Evolutionary conservation across 2,797 vertebrate genomes (phyloP).

Genomic region (Ctenosaura bakeri): DNA sequence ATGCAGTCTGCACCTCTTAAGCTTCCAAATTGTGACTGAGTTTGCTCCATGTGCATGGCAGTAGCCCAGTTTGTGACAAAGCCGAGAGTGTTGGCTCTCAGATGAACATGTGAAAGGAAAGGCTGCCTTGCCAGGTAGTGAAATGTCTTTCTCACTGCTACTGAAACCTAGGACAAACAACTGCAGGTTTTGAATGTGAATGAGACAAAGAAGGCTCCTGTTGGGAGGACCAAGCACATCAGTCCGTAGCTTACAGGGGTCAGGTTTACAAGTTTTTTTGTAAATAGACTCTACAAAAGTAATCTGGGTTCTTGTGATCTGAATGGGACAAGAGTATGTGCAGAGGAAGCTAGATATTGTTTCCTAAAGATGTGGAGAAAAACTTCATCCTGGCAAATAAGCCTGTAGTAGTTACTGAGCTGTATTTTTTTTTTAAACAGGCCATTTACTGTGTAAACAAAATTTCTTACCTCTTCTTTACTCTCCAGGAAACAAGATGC

Average conservation of each 20-base stretch:
- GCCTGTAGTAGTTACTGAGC: neutral
- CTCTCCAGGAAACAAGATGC: constrained; percentile 86
- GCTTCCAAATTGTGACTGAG: neutral
- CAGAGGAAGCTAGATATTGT: neutral
- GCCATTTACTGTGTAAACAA: too few species aligned
- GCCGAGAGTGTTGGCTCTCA: neutral
- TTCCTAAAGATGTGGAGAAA: neutral
- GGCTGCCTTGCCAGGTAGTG: neutral
- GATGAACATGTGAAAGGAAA: neutral
- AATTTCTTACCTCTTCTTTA: neutral
- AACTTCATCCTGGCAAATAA: neutral
- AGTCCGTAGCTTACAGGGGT: neutral
- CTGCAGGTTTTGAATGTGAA: neutral
- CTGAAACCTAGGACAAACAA: neutral
- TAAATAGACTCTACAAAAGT: neutral
- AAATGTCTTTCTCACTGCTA: neutral
- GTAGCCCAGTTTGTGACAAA: neutral
- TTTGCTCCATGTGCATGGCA: neutral
- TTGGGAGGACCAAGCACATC: neutral
- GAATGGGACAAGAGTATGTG: neutral
- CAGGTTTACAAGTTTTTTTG: neutral
- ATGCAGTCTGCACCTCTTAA: neutral
- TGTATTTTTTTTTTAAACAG: neutral
- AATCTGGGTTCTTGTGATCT: neutral
- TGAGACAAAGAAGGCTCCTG: neutral